Percentiles rank a stretch among this genome's conserved stretches.
phyloP scores from a whole-genome alignment of 1,140 invertebrate genomes.

The Pararge aegeria region DNA sequence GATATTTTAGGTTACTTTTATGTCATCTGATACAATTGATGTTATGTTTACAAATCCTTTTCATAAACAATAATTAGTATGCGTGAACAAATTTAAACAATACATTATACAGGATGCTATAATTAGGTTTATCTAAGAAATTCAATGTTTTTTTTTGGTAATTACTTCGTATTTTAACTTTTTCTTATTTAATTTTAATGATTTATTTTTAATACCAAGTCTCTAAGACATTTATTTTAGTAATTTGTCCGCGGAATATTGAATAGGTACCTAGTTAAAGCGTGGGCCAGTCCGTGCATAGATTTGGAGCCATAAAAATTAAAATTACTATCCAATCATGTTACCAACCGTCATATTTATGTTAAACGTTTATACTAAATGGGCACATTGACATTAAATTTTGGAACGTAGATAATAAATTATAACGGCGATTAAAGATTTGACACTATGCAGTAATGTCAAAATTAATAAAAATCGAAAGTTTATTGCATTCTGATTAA shows the following conservation, averaged over 20 bases:
- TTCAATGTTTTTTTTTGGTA: too few relatives aligned
- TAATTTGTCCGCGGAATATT: background rate
- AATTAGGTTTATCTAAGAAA: too few relatives aligned
- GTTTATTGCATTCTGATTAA: background rate
- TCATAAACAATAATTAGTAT: too few relatives aligned
- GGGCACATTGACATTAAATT: slow-evolving; percentile 15
- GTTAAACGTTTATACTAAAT: slow-evolving; percentile 12
- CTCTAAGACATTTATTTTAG: background rate
- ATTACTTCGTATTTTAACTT: too few relatives aligned
- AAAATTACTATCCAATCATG: slow-evolving; percentile 9
- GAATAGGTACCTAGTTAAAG: background rate
- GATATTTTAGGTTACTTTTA: too few relatives aligned
- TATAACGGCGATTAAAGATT: background rate
- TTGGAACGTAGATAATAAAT: slow-evolving; percentile 14
- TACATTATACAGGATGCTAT: too few relatives aligned
- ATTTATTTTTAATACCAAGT: too few relatives aligned
- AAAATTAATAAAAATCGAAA: background rate
- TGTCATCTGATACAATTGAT: too few relatives aligned
- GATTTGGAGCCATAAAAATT: slow-evolving; percentile 1
- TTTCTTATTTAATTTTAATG: too few relatives aligned
- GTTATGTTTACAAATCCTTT: too few relatives aligned
- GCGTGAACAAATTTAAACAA: too few relatives aligned
- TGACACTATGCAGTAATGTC: background rate
- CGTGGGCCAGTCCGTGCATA: background rate
- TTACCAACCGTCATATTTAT: slow-evolving; percentile 7